Evolutionary conservation across 1,140 invertebrate genomes (phyloP), one percentile per base, ranked within the genome.

Genomic region (Stegodyphus dumicola): DNA sequence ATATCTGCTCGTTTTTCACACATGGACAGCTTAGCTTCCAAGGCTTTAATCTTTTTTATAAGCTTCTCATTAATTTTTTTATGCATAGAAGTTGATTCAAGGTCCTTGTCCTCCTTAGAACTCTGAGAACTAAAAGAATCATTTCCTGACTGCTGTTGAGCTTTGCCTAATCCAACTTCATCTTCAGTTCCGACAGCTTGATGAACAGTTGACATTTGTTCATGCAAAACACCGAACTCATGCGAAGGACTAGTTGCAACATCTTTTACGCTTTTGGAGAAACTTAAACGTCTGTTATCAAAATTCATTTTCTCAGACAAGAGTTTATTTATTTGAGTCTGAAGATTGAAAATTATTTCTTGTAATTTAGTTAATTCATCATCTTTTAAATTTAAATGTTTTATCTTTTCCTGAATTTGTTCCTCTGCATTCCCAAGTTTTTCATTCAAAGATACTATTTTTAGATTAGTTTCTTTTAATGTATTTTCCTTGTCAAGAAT

Each of bases 291-390:
- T 53, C 53, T 33, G 54, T 18, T 18, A 51, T 49, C 11, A 6
- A 18, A 17, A 64, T 17, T 54, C 15, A 6, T 64, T 52, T 70
- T 49, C 15, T 73, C 56, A 10, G 18, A 18, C n/a, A 81, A 74
- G 7, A 74, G 9, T 10, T 48, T 65, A 53, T 81, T 81, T 9
- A 81, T 66, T 52, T 81, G 48, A 9, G 56, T 74, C 53, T 81
- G 79, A 5, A 81, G 13, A 15, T 71, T 74, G 51, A 81, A 70
- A 49, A 85, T 60, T 49, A 17, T 69, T n/a, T 77, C 74, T 70
- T 85, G 81, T 33, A 85, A 70, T 69, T 70, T 69, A 17, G 64
- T 69, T 60, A 85, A 60, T 70, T 69, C 51, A 48, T 77, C 66
- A 56, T 85, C 64, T 56, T 85, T 85, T 51, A n/a, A 4, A 60